These are phyloP conservation scores for Meriones psammophilus DNA, from an alignment of 2,797 vertebrate species.

Conservation along the genomic window DNA sequence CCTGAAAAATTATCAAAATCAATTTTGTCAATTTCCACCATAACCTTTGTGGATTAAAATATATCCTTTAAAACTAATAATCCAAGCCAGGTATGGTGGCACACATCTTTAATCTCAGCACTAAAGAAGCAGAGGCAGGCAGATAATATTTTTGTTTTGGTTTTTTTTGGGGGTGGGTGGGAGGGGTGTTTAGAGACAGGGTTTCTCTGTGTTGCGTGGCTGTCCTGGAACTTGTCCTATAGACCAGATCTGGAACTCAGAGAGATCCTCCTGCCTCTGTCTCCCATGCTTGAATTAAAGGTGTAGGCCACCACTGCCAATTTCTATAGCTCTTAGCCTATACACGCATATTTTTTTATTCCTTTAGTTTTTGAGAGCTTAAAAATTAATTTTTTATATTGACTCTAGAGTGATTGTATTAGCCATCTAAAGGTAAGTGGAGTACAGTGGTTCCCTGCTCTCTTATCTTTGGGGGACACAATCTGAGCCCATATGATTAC, in stretches of 20 bases:
- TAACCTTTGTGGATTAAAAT: conserved; percentile 42
- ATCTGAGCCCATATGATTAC: background rate
- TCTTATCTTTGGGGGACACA: no score
- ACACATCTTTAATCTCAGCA: background rate
- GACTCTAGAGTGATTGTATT: background rate
- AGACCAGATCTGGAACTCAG: background rate
- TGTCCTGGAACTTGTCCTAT: background rate
- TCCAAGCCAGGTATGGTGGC: background rate
- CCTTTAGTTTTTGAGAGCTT: background rate
- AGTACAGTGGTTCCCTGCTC: background rate
- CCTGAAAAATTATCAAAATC: conserved; percentile 11
- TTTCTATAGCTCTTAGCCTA: background rate
- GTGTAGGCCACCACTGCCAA: background rate
- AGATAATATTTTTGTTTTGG: background rate
- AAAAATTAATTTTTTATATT: background rate
- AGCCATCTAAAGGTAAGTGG: background rate
- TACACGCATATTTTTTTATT: background rate
- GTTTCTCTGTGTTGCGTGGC: background rate
- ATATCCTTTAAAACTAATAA: conserved; percentile 17
- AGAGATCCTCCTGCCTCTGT: background rate
- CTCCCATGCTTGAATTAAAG: background rate
- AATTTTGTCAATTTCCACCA: background rate
- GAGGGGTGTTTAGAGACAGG: background rate
- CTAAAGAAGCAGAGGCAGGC: background rate
- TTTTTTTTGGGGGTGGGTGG: background rate